Percentiles rank a stretch among this genome's conserved stretches.
Evolutionary conservation across 64 coral and sea anemone species (phyloP).

Genomic region (Porites lutea): DNA sequence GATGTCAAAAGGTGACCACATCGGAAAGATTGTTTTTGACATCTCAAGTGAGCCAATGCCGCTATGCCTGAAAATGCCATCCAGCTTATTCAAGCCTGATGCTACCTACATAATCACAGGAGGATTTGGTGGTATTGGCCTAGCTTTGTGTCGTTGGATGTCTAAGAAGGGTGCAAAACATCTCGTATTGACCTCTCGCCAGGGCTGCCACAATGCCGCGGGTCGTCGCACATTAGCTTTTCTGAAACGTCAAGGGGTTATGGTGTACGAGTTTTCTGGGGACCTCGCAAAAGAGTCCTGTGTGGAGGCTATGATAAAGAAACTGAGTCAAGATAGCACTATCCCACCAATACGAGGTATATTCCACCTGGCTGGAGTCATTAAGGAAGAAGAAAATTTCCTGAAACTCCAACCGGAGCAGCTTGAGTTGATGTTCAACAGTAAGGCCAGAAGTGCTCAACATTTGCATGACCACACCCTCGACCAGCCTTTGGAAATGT

Average conservation of each 20-base stretch:
- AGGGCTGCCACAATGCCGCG: not conserved
- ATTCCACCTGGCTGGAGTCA: not conserved
- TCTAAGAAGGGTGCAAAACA: not conserved
- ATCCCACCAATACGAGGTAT: not conserved
- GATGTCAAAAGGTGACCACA: not conserved
- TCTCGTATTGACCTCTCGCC: not conserved
- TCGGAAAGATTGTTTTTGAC: not conserved
- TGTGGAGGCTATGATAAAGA: not conserved
- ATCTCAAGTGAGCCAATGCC: not conserved
- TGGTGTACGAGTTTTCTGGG: not conserved
- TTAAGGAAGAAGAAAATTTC: not conserved
- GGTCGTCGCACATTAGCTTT: not conserved
- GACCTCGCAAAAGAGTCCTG: not conserved
- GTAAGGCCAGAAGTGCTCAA: conserved; percentile 9
- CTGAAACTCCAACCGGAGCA: not conserved
- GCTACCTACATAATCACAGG: not conserved
- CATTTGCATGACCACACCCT: not conserved
- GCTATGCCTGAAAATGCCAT: not conserved
- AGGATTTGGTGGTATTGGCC: not conserved
- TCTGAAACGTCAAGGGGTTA: not conserved
- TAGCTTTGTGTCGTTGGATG: not conserved
- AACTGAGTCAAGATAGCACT: not conserved
- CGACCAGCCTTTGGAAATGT: not conserved
- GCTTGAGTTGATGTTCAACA: not conserved
- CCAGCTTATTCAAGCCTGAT: not conserved